phyloP scores from a whole-genome alignment of 1,140 invertebrate species.

The Mercenaria mercenaria region DNA sequence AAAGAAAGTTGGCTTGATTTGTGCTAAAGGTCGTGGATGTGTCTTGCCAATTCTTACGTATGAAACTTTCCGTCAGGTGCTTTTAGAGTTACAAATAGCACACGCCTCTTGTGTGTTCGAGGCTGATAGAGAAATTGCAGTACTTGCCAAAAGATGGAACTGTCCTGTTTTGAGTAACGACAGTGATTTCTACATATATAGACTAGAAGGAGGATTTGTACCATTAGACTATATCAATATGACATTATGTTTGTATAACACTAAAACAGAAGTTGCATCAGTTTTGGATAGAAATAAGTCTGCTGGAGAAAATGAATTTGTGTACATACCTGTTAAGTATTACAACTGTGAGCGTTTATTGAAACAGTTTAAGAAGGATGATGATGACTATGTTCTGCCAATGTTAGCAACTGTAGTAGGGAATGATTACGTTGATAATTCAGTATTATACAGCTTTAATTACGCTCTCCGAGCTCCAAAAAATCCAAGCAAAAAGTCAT shows the following conservation, averaged over 20 bases:
- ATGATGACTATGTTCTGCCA: conserved; percentile 88
- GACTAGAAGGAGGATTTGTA: conserved; percentile 91
- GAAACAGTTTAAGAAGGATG: conserved; percentile 86
- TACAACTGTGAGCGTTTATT: conserved; percentile 91
- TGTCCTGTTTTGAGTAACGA: conserved; percentile 96
- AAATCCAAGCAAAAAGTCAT: conserved; percentile 76
- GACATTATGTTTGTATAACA: conserved; percentile 59
- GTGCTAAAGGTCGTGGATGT: conserved; percentile 74
- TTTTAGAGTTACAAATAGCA: conserved; percentile 89
- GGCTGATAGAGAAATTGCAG: conserved; percentile 94
- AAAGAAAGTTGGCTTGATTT: conserved; percentile 80
- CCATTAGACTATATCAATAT: conserved; percentile 90
- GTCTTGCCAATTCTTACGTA: conserved; percentile 88
- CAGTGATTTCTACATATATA: conserved; percentile 96
- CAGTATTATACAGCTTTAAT: conserved; percentile 91
- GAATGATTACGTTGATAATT: conserved; percentile 93
- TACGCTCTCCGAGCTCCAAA: conserved; percentile 88
- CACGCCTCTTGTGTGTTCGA: conserved; percentile 93
- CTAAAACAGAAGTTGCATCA: conserved; percentile 4
- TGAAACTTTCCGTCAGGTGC: conserved; percentile 90
- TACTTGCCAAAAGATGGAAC: conserved; percentile 90
- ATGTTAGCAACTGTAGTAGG: conserved; percentile 93
- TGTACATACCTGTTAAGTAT: conserved; percentile 89
- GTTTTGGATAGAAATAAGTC: neutral
- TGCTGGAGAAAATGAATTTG: conserved; percentile 61